A percentile compares a stretch with the other conserved stretches of the same genome.
Conservation (phyloP, 2,888 invertebrate genomes). For the Coleophora deauratella region DNA sequence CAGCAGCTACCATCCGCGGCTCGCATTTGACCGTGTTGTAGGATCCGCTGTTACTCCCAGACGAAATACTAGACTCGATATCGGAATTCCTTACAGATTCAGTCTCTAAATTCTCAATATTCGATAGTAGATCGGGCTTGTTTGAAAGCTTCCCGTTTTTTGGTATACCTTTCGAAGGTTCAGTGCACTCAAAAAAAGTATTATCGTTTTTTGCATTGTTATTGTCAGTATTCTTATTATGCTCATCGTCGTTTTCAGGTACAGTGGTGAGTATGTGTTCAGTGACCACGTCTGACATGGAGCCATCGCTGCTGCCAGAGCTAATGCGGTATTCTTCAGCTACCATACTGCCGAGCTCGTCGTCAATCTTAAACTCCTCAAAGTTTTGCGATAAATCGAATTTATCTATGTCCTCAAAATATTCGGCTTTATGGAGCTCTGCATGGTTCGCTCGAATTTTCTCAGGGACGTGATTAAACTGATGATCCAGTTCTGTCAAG, state of each 20-base stretch:
- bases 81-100: slow-evolving; percentile 79
- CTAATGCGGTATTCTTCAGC: slow-evolving; percentile 70
- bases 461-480: slow-evolving; percentile 51
- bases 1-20: slow-evolving; percentile 42
- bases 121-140: slow-evolving; percentile 70
- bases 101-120: slow-evolving; percentile 73
- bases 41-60: slow-evolving; percentile 67
- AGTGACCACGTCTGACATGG: slow-evolving; percentile 56
- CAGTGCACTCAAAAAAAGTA: slow-evolving; percentile 46
- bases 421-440: slow-evolving; percentile 57
- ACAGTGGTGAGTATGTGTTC: slow-evolving; percentile 50
- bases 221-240: slow-evolving; percentile 26
- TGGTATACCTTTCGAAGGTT: slow-evolving; percentile 29
- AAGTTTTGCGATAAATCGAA: slow-evolving; percentile 84
- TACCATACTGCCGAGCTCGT: slow-evolving; percentile 74
- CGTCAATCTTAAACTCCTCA: slow-evolving; percentile 86
- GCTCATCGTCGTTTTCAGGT: slow-evolving; percentile 48
- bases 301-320: slow-evolving; percentile 66
- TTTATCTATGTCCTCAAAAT: slow-evolving; percentile 72
- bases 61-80: slow-evolving; percentile 76
- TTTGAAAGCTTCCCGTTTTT: slow-evolving; percentile 68
- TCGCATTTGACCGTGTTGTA: slow-evolving; percentile 65
- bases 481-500: slow-evolving; percentile 58
- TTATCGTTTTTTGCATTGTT: slow-evolving; percentile 30
- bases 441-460: slow-evolving; percentile 34